phyloP scores from a whole-genome alignment of 2,888 invertebrate species.

The Diabrotica balteata region DNA sequence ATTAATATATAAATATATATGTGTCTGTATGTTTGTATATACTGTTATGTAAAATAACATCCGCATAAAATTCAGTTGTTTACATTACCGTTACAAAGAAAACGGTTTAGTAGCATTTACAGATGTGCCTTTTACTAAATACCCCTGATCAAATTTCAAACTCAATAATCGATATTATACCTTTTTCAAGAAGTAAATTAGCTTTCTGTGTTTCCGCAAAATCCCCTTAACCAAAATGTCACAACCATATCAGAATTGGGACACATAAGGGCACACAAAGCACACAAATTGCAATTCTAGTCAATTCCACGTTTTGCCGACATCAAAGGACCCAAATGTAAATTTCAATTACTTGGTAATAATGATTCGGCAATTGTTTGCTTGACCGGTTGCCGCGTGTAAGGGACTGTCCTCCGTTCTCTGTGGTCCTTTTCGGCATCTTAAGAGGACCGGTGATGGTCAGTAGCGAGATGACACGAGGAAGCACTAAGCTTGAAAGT shows the following conservation, averaged over 20 bases:
- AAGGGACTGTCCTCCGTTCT: conserved; percentile 21
- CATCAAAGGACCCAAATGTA: conserved; percentile 49
- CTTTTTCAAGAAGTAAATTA: conserved; percentile 18
- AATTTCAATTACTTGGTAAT: conserved; percentile 53
- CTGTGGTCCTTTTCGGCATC: conserved; percentile 15
- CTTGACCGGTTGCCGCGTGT: conserved; percentile 46
- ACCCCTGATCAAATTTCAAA: conserved; percentile 2
- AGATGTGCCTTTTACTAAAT: too few relatives aligned
- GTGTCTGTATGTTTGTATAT: too few relatives aligned
- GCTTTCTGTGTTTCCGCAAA: conserved; percentile 20
- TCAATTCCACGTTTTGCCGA: conserved; percentile 41
- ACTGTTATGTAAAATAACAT: too few relatives aligned
- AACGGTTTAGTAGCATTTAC: too few relatives aligned
- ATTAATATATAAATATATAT: too few relatives aligned
- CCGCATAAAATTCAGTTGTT: too few relatives aligned
- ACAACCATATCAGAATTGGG: conserved; percentile 33
- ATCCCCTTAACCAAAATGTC: conserved; percentile 34
- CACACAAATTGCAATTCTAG: conserved; percentile 45
- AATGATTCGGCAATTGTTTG: conserved; percentile 52
- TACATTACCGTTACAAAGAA: too few relatives aligned
- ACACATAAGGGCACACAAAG: conserved; percentile 36
- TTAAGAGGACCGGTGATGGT: conserved; percentile 20
- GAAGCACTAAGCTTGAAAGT: conserved; percentile 8
- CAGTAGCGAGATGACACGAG: conserved; percentile 22
- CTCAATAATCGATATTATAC: conserved; percentile 10